phyloP scores from a whole-genome alignment of 2,888 invertebrate genomes.

The Axea sp. region DNA sequence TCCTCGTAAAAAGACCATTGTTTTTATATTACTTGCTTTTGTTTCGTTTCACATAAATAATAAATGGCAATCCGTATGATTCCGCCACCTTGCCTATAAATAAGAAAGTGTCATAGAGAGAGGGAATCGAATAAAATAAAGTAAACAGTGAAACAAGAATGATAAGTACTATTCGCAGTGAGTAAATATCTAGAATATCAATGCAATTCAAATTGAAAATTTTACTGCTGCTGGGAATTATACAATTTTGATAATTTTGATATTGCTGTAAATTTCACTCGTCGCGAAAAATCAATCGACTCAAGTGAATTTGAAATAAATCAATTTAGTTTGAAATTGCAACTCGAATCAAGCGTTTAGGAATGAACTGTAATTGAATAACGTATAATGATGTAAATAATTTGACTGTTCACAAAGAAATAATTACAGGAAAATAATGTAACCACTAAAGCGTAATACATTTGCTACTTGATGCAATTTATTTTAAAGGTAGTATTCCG shows the following conservation, averaged over 20 bases:
- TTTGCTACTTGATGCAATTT: slow-evolving; percentile 20
- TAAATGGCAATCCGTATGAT: slow-evolving; percentile 67
- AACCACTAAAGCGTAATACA: slow-evolving; percentile 23
- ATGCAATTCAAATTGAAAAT: slow-evolving; percentile 29
- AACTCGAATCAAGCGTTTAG: no score
- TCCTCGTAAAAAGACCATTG: no score
- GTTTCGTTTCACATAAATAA: slow-evolving; percentile 70
- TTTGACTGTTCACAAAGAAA: no score
- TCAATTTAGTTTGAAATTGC: no score
- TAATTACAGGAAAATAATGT: slow-evolving; percentile 1
- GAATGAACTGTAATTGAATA: no score
- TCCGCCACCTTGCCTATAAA: slow-evolving; percentile 60
- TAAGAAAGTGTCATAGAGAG: slow-evolving; percentile 24
- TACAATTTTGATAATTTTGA: slow-evolving; percentile 8
- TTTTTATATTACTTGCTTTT: slow-evolving; percentile 60
- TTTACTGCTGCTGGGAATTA: slow-evolving; percentile 20
- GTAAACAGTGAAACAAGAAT: slow-evolving; percentile 24
- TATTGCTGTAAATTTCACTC: no score
- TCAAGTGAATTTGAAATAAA: no score
- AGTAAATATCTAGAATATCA: slow-evolving; percentile 31
- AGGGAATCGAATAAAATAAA: slow-evolving; percentile 20
- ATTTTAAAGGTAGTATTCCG: slow-evolving; percentile 21
- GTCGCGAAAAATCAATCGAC: slow-evolving; percentile 4
- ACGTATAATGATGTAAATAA: no score
- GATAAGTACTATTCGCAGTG: slow-evolving; percentile 15